A percentile compares a stretch with the other conserved stretches of the same genome.
Conservation (phyloP, 2,888 invertebrate species). For the Cenopis cana region DNA sequence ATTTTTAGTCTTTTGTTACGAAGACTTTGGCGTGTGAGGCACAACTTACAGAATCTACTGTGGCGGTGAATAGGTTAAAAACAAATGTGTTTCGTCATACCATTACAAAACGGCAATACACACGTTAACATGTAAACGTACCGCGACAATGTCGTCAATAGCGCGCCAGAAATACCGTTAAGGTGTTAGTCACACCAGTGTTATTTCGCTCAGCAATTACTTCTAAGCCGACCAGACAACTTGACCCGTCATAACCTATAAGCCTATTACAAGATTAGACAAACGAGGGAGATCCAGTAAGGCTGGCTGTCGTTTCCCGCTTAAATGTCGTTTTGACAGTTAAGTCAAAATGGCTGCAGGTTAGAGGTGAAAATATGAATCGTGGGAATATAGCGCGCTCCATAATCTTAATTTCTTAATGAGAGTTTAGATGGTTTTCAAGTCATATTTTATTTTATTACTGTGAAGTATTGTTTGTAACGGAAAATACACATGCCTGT, state of each 20-base stretch:
- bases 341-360: slow-evolving; percentile 68
- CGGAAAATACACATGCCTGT: background rate
- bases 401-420: slow-evolving; percentile 35
- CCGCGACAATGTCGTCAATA: slow-evolving; percentile 44
- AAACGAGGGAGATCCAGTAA: slow-evolving; percentile 52
- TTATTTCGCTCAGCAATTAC: slow-evolving; percentile 72
- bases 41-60: no score
- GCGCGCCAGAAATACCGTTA: slow-evolving; percentile 69
- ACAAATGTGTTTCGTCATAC: slow-evolving; percentile 31
- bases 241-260: slow-evolving; percentile 49
- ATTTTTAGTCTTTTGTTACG: no score
- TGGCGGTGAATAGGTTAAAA: no score
- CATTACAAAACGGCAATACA: slow-evolving; percentile 38
- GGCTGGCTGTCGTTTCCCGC: slow-evolving; percentile 54
- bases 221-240: slow-evolving; percentile 55
- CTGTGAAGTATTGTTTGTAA: background rate
- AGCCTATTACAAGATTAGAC: slow-evolving; percentile 28
- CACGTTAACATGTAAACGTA: slow-evolving; percentile 45
- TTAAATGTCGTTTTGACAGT: slow-evolving; percentile 73
- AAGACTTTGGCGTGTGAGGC: no score
- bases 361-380: slow-evolving; percentile 71
- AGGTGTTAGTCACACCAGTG: slow-evolving; percentile 67
- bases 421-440: background rate
- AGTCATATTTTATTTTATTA: background rate
- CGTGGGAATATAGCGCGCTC: slow-evolving; percentile 68